phyloP scores from a whole-genome alignment of 2,888 invertebrate species.

The Isoperla grammatica region DNA sequence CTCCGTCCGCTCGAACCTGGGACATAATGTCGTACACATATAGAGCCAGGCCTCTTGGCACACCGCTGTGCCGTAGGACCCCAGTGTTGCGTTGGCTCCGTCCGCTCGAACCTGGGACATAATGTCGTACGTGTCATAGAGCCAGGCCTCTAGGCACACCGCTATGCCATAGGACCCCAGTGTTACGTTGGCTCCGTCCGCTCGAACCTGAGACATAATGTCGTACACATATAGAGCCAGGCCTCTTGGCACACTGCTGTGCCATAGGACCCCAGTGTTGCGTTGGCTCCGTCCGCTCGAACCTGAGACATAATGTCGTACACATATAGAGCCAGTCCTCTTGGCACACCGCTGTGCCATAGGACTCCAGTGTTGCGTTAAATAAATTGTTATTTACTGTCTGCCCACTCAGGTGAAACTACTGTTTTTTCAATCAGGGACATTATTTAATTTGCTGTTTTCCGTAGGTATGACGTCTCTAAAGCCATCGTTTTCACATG shows the following conservation, averaged over 20 bases:
- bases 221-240: conserved; percentile 80
- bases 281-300: conserved; percentile 71
- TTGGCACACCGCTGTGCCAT: too few species aligned
- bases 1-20: conserved; percentile 64
- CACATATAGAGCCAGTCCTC: too few species aligned
- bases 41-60: conserved; percentile 94
- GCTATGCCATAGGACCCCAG: conserved; percentile 67
- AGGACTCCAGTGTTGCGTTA: too few species aligned
- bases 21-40: conserved; percentile 50
- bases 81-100: conserved; percentile 68
- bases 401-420: too few species aligned
- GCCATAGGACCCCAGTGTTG: conserved; percentile 68
- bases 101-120: conserved; percentile 57
- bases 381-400: too few species aligned
- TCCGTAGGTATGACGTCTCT: too few species aligned
- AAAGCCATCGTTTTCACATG: too few species aligned
- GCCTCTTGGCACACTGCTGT: conserved; percentile 79
- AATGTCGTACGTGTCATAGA: conserved; percentile 88
- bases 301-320: too few species aligned
- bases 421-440: too few species aligned
- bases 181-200: conserved; percentile 72
- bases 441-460: too few species aligned
- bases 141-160: conserved; percentile 87
- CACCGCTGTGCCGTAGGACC: conserved; percentile 65
- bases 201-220: conserved; percentile 48